phyloP scores from a whole-genome alignment of 2,113 vertebrate genomes.

The Festucalex cinctus region DNA sequence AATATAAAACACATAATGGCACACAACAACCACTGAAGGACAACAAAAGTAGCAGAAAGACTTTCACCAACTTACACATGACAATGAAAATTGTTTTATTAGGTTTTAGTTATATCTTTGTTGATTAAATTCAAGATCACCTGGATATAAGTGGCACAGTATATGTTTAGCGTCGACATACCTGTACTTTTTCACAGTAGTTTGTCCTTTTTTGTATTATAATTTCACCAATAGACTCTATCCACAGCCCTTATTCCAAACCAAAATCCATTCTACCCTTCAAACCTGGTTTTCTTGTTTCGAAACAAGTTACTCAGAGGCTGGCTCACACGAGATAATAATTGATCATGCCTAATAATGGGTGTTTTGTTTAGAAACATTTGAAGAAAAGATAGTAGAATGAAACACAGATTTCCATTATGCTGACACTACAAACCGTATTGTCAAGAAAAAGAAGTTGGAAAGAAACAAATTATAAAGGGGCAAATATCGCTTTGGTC shows the following conservation, averaged over 20 bases:
- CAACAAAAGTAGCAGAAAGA: not conserved
- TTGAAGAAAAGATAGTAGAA: not conserved
- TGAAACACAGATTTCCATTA: not conserved
- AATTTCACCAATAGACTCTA: not conserved
- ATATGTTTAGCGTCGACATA: not conserved
- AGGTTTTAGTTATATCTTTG: not conserved
- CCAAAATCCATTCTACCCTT: not conserved
- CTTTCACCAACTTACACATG: not conserved
- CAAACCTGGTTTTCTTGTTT: not conserved
- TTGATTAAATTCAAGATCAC: not conserved
- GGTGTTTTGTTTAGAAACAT: no score
- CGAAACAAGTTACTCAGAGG: not conserved
- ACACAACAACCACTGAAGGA: not conserved
- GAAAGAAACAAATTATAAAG: not conserved
- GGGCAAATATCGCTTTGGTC: no score
- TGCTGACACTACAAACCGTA: not conserved
- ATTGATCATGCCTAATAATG: no score
- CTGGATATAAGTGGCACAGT: not conserved
- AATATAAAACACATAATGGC: not conserved
- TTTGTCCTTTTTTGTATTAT: not conserved
- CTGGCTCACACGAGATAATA: not conserved
- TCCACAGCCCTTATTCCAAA: not conserved
- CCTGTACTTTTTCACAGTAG: not conserved
- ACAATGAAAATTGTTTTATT: not conserved
- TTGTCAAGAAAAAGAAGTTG: not conserved